Conservation (phyloP, 92 coral and sea anemone genomes). For the Nematostella vectensis region DNA sequence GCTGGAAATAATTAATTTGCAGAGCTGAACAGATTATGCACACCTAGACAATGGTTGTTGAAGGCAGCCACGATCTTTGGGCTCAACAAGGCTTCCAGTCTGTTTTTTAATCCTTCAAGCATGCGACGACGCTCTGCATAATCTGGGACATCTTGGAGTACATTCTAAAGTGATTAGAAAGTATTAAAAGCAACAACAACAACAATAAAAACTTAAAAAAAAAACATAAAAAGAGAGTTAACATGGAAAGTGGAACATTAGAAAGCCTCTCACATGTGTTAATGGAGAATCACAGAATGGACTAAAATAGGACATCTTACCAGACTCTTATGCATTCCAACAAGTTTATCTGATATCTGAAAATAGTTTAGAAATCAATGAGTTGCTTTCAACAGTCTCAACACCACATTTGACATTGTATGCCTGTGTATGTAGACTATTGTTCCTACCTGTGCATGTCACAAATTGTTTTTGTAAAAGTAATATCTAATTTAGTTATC, state of each 20-base stretch:
- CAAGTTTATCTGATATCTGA: constrained; percentile 86
- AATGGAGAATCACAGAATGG: background rate
- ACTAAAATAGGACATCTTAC: constrained; percentile 31
- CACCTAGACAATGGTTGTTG: constrained; percentile 93
- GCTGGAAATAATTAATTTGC: no score
- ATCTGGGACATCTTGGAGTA: constrained; percentile 97
- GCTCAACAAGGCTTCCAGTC: constrained; percentile 91
- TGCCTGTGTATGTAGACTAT: no score
- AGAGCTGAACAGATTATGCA: no score
- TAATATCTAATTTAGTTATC: no score
- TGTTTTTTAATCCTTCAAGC: constrained; percentile 92
- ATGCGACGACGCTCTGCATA: constrained; percentile 78
- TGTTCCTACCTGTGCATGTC: no score
- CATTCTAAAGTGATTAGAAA: constrained; percentile 30
- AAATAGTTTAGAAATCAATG: no score
- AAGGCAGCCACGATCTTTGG: constrained; percentile 96
- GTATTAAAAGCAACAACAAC: background rate
- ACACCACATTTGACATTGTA: no score
- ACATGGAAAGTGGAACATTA: background rate
- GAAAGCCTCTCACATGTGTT: background rate
- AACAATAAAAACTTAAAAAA: background rate
- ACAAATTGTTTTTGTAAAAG: no score
- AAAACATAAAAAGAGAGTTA: background rate
- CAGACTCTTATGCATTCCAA: constrained; percentile 95
- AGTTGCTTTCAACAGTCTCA: no score